These are phyloP conservation scores for Nesospiza acunhae DNA, from an alignment of 2,113 vertebrate species.

Conservation along the genomic window DNA sequence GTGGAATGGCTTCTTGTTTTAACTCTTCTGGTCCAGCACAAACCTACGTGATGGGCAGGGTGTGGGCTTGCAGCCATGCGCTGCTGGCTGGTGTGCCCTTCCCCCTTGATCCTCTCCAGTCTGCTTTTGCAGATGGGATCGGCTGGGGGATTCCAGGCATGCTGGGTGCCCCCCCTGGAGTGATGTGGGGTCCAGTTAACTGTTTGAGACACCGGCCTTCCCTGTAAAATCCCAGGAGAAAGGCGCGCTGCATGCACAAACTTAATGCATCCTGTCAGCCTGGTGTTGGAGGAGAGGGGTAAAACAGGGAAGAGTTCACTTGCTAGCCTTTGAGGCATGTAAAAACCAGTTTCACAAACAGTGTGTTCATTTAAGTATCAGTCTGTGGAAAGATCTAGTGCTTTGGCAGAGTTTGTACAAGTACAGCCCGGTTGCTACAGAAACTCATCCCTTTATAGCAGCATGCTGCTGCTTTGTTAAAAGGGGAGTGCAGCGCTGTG, in stretches of 20 bases:
- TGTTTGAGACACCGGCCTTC: background rate
- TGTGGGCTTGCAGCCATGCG: background rate
- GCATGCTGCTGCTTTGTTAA: slow-evolving; percentile 26
- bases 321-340: background rate
- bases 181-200: background rate
- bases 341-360: background rate
- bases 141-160: background rate
- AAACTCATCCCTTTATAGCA: slow-evolving; percentile 66
- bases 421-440: slow-evolving; percentile 61
- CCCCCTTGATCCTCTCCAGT: background rate
- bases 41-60: background rate
- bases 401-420: slow-evolving; percentile 62
- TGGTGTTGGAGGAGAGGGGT: background rate
- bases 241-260: fast-evolving
- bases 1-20: slow-evolving; percentile 37
- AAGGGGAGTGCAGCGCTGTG: background rate
- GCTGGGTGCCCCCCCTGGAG: background rate
- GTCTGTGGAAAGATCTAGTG: slow-evolving; percentile 57
- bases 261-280: background rate
- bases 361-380: background rate
- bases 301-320: background rate
- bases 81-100: slow-evolving; percentile 6
- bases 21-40: background rate
- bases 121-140: background rate
- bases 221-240: background rate